Evolutionary conservation across 2,113 vertebrate species (phyloP).

Genomic region (Notechis scutatus): DNA sequence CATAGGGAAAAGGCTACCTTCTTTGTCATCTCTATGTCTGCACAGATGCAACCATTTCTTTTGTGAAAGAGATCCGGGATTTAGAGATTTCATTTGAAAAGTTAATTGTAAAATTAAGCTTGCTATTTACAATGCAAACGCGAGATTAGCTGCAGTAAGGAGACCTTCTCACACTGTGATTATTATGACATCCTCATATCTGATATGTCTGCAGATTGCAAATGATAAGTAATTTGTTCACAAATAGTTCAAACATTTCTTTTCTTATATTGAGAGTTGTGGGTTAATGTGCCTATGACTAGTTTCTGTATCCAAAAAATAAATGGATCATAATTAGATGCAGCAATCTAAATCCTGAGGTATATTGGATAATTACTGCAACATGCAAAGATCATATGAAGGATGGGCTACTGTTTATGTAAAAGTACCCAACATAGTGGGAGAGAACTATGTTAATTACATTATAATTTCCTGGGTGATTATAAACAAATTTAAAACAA

Average conservation of each 20-base stretch:
- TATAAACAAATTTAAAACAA: not conserved
- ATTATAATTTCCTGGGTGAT: not conserved
- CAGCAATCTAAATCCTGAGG: not conserved
- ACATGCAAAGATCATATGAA: not conserved
- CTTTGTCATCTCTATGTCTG: not conserved
- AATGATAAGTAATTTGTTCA: not conserved
- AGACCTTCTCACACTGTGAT: not conserved
- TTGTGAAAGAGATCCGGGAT: not conserved
- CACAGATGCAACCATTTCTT: not conserved
- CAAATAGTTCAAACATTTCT: not conserved
- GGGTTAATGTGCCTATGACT: not conserved
- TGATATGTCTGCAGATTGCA: not conserved
- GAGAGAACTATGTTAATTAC: not conserved
- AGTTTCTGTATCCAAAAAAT: not conserved
- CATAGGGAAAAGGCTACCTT: not conserved
- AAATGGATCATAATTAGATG: not conserved
- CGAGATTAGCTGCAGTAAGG: not conserved
- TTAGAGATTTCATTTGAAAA: not conserved
- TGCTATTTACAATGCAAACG: not conserved
- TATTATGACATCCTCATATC: not conserved
- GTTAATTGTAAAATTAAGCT: not conserved
- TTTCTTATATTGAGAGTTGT: not conserved
- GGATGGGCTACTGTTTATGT: not conserved
- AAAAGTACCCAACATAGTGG: not conserved
- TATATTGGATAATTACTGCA: not conserved